phyloP scores from a whole-genome alignment of 2,888 invertebrate species.

The Amblyteles armatorius region DNA sequence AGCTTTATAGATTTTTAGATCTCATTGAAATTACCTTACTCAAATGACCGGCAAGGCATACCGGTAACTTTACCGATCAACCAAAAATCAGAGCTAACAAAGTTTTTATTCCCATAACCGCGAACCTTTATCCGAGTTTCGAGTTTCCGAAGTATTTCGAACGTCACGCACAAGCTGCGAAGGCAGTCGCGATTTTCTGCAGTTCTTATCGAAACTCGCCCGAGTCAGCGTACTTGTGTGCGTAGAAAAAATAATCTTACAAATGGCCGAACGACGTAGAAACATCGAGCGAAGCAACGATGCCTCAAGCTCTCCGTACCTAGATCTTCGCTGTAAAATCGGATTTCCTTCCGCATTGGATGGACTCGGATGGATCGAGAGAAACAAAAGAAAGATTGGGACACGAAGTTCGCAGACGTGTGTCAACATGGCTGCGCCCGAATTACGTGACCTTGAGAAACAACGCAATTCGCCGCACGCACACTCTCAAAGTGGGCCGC shows the following conservation, averaged over 20 bases:
- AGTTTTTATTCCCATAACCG: neutral
- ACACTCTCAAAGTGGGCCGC: neutral
- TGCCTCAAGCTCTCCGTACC: neutral
- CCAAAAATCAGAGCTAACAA: too few species aligned
- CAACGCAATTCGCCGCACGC: neutral
- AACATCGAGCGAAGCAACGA: neutral
- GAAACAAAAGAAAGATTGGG: neutral
- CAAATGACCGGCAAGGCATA: neutral
- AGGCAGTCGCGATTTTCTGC: neutral
- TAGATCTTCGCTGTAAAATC: neutral
- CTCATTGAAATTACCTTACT: neutral
- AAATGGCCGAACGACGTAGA: constrained; percentile 3
- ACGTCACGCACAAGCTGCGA: too few species aligned
- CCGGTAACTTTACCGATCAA: too few species aligned
- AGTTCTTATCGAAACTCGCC: neutral
- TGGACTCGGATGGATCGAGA: neutral
- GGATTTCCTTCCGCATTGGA: neutral
- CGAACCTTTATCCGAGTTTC: neutral
- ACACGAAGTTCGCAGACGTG: neutral
- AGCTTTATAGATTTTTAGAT: neutral
- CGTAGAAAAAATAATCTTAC: neutral
- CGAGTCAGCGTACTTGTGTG: neutral
- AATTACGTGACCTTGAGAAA: constrained; percentile 8
- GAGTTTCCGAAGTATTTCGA: neutral
- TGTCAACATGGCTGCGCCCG: neutral